Conservation (phyloP, 2,797 vertebrate genomes). For the Rhinophrynus dorsalis region DNA sequence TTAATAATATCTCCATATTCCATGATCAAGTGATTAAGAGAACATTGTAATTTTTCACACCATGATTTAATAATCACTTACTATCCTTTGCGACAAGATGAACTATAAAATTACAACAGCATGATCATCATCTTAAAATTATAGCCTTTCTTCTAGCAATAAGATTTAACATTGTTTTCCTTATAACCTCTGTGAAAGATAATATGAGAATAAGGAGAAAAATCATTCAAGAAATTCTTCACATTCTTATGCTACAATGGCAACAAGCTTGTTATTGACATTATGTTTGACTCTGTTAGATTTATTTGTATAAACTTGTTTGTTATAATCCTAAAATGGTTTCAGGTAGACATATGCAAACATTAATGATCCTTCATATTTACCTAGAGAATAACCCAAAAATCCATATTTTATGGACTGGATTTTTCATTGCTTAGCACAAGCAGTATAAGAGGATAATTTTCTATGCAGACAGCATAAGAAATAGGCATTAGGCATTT, state of each 20-base stretch:
- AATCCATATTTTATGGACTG: no score
- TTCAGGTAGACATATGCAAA: no score
- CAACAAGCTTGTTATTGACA: background rate
- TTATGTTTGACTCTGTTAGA: no score
- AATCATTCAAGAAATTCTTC: background rate
- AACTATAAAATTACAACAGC: background rate
- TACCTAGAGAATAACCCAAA: no score
- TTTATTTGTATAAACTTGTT: no score
- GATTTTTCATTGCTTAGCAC: no score
- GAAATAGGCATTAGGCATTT: no score
- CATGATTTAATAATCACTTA: background rate
- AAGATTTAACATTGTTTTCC: background rate
- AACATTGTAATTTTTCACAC: background rate
- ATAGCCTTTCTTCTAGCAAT: background rate
- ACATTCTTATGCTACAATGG: background rate
- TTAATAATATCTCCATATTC: background rate
- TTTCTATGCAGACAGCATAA: no score
- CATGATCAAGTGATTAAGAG: background rate
- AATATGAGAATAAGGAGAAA: background rate
- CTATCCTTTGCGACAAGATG: background rate
- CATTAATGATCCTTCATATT: no score
- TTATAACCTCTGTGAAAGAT: background rate
- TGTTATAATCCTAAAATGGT: no score
- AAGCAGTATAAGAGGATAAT: no score
- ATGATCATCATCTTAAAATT: background rate